These are phyloP conservation scores for Stichodactyla mertensii DNA, from an alignment of 64 coral and sea anemone genomes.

Conservation along the genomic window DNA sequence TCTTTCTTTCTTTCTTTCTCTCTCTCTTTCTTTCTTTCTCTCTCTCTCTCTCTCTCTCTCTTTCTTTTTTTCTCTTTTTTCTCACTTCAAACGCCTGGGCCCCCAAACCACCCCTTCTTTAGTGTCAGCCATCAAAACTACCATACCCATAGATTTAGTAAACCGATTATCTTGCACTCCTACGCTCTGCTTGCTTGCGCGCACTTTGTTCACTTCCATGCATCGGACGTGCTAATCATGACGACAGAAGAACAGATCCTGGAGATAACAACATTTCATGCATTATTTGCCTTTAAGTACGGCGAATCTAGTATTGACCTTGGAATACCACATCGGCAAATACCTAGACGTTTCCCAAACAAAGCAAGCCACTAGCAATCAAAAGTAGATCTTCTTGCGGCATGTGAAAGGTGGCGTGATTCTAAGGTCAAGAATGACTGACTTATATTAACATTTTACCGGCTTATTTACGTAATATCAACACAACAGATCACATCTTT, in stretches of 20 bases:
- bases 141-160: no score
- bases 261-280: not conserved
- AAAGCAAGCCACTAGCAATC: not conserved
- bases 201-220: no score
- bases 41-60: no score
- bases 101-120: no score
- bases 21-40: no score
- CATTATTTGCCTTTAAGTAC: not conserved
- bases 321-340: not conserved
- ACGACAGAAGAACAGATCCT: not conserved
- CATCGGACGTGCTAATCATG: not conserved
- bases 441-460: not conserved
- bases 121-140: no score
- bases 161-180: no score
- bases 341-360: not conserved
- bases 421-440: not conserved
- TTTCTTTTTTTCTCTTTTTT: no score
- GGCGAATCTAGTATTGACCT: not conserved
- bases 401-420: not conserved
- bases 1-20: no score
- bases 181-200: no score
- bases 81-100: no score
- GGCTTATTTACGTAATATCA: not conserved
- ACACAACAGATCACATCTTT: not conserved
- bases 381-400: not conserved